These are phyloP conservation scores for Bovichtus diacanthus DNA, from an alignment of 2,797 vertebrate species.

Conservation along the genomic window DNA sequence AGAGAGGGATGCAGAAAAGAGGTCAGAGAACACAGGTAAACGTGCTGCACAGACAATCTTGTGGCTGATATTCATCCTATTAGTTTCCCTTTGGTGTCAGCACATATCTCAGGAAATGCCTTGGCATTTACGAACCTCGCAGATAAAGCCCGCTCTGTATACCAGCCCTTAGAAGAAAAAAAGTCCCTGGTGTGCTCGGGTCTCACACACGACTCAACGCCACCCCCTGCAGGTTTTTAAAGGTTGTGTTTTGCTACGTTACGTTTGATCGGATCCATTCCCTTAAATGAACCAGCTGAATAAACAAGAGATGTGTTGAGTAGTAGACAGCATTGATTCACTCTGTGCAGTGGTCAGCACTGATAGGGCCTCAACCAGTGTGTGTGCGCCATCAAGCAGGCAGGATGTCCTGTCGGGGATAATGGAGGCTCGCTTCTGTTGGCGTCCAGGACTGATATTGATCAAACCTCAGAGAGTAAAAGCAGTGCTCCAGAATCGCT, in stretches of 20 bases:
- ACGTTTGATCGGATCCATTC: slow-evolving; percentile 9
- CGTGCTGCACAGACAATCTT: slow-evolving; percentile 21
- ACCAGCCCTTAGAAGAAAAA: slow-evolving; percentile 10
- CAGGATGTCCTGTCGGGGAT: slow-evolving; percentile 66
- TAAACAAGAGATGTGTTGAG: slow-evolving; percentile 49
- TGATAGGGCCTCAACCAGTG: slow-evolving; percentile 32
- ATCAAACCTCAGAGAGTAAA: slow-evolving; percentile 19
- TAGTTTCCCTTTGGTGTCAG: slow-evolving; percentile 44
- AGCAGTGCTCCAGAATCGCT: slow-evolving; percentile 9
- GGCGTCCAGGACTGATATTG: slow-evolving; percentile 22
- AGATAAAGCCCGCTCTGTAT: slow-evolving; percentile 54
- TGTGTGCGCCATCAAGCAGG: slow-evolving; percentile 31
- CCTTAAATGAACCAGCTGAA: slow-evolving; percentile 43
- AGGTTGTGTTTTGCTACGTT: neutral
- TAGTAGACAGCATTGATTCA: slow-evolving; percentile 52
- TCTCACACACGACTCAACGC: slow-evolving; percentile 45
- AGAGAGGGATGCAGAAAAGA: slow-evolving; percentile 34
- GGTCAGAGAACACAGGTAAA: slow-evolving; percentile 44
- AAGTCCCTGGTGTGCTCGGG: neutral
- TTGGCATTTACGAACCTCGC: slow-evolving; percentile 48
- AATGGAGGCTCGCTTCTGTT: slow-evolving; percentile 45
- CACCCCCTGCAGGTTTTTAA: slow-evolving; percentile 64
- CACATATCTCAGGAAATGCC: slow-evolving; percentile 44
- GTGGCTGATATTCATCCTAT: slow-evolving; percentile 26
- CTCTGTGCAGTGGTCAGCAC: slow-evolving; percentile 45